A percentile compares a stretch with the other conserved stretches of the same genome.
Conservation (phyloP, 2,797 vertebrate genomes). For the Coilia nasus region DNA sequence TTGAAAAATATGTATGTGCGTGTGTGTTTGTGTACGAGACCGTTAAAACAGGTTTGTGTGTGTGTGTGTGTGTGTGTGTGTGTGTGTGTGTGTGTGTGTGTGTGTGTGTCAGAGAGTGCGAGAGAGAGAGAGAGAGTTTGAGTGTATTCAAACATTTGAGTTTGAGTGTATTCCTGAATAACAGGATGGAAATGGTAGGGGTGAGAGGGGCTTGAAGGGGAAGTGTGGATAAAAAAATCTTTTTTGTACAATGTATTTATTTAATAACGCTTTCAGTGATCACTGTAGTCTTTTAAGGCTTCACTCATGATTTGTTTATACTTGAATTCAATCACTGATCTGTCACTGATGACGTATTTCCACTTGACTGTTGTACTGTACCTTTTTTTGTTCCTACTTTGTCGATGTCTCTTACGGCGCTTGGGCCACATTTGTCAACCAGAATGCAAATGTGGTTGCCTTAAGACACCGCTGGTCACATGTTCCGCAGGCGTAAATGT, state of each 20-base stretch:
- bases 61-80: not conserved
- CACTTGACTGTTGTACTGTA: conserved; percentile 37
- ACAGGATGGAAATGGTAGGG: not conserved
- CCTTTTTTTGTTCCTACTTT: not conserved
- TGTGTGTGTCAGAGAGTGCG: not conserved
- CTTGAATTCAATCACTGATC: conserved; percentile 60
- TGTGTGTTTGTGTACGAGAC: not conserved
- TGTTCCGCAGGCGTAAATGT: conserved; percentile 31
- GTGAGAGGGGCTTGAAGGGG: conserved; percentile 5
- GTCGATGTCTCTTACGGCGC: conserved; percentile 10
- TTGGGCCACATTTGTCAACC: conserved; percentile 17
- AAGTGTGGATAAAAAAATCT: conserved; percentile 50
- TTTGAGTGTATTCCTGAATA: not conserved
- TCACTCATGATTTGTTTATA: conserved; percentile 60
- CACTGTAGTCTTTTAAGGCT: conserved; percentile 58
- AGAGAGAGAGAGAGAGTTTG: not conserved
- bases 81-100: conserved; percentile 18
- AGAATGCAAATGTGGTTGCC: conserved; percentile 26
- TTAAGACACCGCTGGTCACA: conserved; percentile 42
- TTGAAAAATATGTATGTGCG: not conserved
- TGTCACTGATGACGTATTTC: conserved; percentile 42
- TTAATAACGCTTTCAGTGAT: conserved; percentile 62
- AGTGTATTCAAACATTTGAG: not conserved
- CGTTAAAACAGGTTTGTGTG: conserved; percentile 21
- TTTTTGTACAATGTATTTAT: conserved; percentile 73